Base-by-base conservation (phyloP, 2,113 vertebrate species). In the Phylloscopus trochiloides region DNA sequence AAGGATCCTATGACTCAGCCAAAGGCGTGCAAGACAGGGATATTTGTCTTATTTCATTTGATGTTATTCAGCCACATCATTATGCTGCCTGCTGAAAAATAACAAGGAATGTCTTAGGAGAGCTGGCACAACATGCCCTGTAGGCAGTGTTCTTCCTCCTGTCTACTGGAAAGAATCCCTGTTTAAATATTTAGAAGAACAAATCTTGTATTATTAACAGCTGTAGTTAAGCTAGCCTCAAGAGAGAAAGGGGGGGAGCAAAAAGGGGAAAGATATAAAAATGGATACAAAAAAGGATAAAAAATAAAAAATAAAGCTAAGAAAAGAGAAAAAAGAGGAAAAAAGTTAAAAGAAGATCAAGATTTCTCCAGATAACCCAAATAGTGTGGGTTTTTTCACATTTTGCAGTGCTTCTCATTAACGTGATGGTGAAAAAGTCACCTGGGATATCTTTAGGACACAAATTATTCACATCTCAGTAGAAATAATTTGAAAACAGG, bases 131-230 rank as follows among this genome's bases (percentile, higher is more conserved):
- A 73, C n/a, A 38, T 84, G 71, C 84, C 75, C 81, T 75, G 45
- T 62, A 95, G 94, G 71, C 80, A 96, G 77, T 57, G 88, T 88
- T 96, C 92, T 96, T 97, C 77, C 70, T 71, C 28, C 85, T 91
- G 94, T 90, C 91, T 96, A 76, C 92, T 97, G 94, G 94, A 96
- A 97, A 96, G 77, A 93, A 96, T 96, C 72, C 50, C 72, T 92
- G 36, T 92, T 94, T 92, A 92, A 97, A 96, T 93, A 95, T 95
- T 97, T 90, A 94, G 96, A 86, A 96, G 95, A 91, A 95, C 90
- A 95, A 95, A 96, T 52, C 67, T 57, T 95, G 59, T 91, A 91
- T 95, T 96, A 86, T 91, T 92, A 95, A 84, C 59, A 92, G 57
- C 59, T 74, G 51, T 74, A 93, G 59, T 88, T 84, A 43, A 5